Conservation (phyloP, 2,888 invertebrate species). For the Pollenia angustigena region DNA sequence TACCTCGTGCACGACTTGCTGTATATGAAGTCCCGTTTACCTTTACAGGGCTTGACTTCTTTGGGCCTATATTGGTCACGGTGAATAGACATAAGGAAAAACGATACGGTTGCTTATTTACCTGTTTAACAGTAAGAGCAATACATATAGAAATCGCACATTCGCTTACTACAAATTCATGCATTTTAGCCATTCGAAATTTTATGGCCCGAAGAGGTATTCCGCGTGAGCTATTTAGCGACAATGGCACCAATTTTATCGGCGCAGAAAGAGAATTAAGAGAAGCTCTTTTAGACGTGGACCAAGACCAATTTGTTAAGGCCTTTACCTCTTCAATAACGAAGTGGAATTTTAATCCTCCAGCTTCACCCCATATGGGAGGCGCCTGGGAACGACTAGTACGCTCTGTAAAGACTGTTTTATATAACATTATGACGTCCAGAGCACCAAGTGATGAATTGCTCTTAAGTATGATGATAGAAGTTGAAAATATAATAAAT, state of each 20-base stretch:
- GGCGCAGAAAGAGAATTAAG: conserved; percentile 43
- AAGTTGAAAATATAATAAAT: conserved; percentile 25
- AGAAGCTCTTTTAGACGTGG: conserved; percentile 10
- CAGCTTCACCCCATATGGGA: conserved; percentile 25
- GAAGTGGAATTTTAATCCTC: conserved; percentile 46
- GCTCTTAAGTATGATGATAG: conserved; percentile 19
- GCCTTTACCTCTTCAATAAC: conserved; percentile 5
- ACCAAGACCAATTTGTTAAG: conserved; percentile 20
- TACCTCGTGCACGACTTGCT: conserved; percentile 30
- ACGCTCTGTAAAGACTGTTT: conserved; percentile 13
- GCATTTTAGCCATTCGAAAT: conserved; percentile 60
- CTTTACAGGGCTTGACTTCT: conserved; percentile 58
- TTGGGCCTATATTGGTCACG: conserved; percentile 51
- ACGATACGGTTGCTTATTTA: conserved; percentile 39
- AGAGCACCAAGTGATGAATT: conserved; percentile 20
- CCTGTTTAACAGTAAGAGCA: conserved; percentile 48
- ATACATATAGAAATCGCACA: conserved; percentile 52
- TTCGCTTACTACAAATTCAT: conserved; percentile 32
- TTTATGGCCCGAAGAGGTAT: conserved; percentile 37
- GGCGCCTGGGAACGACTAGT: too few relatives aligned
- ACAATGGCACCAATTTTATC: conserved; percentile 59
- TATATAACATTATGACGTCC: conserved; percentile 10
- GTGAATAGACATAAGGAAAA: conserved; percentile 54
- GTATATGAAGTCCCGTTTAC: conserved; percentile 54
- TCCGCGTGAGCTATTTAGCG: conserved; percentile 44